Percentiles rank a stretch among this genome's conserved stretches.
These are phyloP conservation scores for Nesidiocoris tenuis DNA, from an alignment of 2,888 invertebrate genomes.

Conservation along the genomic window DNA sequence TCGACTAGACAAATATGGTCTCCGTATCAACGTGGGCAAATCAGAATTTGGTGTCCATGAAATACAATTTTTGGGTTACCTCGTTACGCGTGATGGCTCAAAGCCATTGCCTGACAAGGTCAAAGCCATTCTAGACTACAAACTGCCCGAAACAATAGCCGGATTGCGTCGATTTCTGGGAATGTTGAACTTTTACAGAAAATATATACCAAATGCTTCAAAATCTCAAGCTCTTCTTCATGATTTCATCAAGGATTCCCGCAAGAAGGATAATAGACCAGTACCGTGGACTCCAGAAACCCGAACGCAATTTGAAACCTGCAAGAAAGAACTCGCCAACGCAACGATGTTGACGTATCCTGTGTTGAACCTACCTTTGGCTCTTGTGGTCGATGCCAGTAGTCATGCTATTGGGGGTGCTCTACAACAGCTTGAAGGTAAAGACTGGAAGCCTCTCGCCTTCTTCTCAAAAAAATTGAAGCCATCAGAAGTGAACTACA, in stretches of 20 bases:
- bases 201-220: too few relatives aligned
- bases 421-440: slow-evolving; percentile 52
- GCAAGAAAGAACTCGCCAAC: slow-evolving; percentile 43
- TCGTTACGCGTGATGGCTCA: too few relatives aligned
- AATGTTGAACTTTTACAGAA: slow-evolving; percentile 43
- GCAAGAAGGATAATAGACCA: slow-evolving; percentile 47
- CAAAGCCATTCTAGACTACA: not conserved
- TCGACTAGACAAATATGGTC: too few relatives aligned
- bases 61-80: too few relatives aligned
- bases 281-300: slow-evolving; percentile 47
- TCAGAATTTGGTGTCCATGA: too few relatives aligned
- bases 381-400: slow-evolving; percentile 51
- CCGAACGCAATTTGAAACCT: slow-evolving; percentile 42
- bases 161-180: slow-evolving; percentile 35
- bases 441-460: slow-evolving; percentile 46
- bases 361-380: not conserved
- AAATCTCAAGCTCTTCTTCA: slow-evolving; percentile 39
- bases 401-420: slow-evolving; percentile 54
- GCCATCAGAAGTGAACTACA: slow-evolving; percentile 53
- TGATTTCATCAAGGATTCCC: slow-evolving; percentile 43
- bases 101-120: too few relatives aligned
- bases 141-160: slow-evolving; percentile 1
- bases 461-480: slow-evolving; percentile 49
- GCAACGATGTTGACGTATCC: slow-evolving; percentile 47
- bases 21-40: too few relatives aligned